These are phyloP conservation scores for Sinodicranocentrus sp. DNA, from an alignment of 2,888 invertebrate genomes.

Conservation along the genomic window DNA sequence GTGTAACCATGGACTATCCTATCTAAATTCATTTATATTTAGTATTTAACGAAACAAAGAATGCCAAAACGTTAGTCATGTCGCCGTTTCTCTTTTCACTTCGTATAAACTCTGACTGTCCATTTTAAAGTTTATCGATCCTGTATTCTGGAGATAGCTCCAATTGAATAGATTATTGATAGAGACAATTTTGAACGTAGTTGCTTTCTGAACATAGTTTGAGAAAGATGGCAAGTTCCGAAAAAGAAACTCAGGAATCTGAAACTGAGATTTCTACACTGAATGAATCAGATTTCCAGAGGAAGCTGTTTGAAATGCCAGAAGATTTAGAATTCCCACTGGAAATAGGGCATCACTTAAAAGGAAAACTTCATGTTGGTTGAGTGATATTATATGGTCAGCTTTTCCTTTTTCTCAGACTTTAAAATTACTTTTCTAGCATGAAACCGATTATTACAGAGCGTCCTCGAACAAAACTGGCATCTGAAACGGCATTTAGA, in stretches of 20 bases:
- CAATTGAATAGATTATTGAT: too few species aligned
- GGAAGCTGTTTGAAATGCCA: conserved; percentile 68
- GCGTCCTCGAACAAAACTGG: conserved; percentile 71
- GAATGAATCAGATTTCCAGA: conserved; percentile 35
- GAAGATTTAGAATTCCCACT: conserved; percentile 68
- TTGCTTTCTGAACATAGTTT: too few species aligned
- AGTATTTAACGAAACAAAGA: too few species aligned
- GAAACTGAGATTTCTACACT: not conserved
- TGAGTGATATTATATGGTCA: not conserved
- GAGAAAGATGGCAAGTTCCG: not conserved
- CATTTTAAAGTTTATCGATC: too few species aligned
- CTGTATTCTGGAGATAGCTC: too few species aligned
- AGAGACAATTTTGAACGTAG: too few species aligned
- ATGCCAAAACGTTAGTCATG: too few species aligned
- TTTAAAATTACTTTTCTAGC: not conserved
- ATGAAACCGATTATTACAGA: conserved; percentile 38
- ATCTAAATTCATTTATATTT: too few species aligned
- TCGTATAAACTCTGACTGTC: too few species aligned
- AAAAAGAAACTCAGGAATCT: not conserved
- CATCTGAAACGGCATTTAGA: conserved; percentile 68
- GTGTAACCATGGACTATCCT: too few species aligned
- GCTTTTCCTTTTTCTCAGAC: not conserved
- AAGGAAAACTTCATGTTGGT: conserved; percentile 69
- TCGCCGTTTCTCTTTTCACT: too few species aligned
- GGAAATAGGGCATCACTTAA: conserved; percentile 68